A percentile compares a stretch with the other conserved stretches of the same genome.
phyloP scores from a whole-genome alignment of 2,888 invertebrate species.

The Polymixis lichenea region DNA sequence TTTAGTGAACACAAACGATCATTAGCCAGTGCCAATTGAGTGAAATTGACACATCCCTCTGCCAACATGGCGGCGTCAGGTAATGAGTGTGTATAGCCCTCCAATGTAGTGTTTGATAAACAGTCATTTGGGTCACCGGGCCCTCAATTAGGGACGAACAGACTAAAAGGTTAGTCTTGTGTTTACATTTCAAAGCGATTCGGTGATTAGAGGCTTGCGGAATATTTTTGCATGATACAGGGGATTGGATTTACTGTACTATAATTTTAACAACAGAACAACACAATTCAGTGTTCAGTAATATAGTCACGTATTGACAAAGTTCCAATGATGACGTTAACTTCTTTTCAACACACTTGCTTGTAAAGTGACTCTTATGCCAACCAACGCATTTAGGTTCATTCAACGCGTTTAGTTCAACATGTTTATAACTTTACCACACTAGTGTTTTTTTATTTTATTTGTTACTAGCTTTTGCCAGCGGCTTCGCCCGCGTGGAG shows the following conservation, averaged over 20 bases:
- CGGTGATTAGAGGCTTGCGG: slow-evolving; percentile 40
- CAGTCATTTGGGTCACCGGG: slow-evolving; percentile 67
- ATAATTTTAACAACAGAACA: not conserved
- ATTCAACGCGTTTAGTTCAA: no score
- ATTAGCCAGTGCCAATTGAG: slow-evolving; percentile 45
- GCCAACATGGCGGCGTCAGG: slow-evolving; percentile 42
- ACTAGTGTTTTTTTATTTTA: no score
- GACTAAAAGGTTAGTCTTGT: slow-evolving; percentile 57
- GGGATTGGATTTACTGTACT: not conserved
- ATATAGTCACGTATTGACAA: not conserved
- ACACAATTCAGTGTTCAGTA: not conserved
- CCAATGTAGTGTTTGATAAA: slow-evolving; percentile 66
- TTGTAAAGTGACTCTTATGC: no score
- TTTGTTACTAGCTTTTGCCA: no score
- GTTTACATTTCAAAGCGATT: slow-evolving; percentile 58
- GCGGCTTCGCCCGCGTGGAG: no score
- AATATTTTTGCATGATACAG: slow-evolving; percentile 27
- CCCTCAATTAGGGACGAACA: slow-evolving; percentile 61
- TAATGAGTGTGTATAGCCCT: slow-evolving; percentile 61
- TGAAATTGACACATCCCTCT: slow-evolving; percentile 56
- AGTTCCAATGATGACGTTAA: no score
- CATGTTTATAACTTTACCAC: no score
- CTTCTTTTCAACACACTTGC: no score
- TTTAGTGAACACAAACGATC: slow-evolving; percentile 17
- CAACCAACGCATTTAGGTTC: no score